Evolutionary conservation across 37 sponge, comb jelly and placozoan genomes (phyloP), one percentile per base, ranked within the genome.

Genomic region (Agelas oroides): DNA sequence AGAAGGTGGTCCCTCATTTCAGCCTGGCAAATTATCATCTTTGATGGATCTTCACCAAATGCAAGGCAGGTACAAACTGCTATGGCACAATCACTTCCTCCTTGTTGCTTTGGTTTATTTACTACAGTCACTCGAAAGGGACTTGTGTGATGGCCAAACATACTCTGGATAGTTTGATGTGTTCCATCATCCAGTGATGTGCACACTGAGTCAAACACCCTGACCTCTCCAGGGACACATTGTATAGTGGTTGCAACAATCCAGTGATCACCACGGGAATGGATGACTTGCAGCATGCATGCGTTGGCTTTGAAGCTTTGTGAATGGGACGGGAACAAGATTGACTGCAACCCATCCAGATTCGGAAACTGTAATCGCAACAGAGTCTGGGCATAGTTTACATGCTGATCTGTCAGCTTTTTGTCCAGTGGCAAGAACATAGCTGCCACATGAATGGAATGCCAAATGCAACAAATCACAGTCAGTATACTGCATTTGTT

Each of bases 1-100:
- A 76, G 53, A n/a, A 82, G 67, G 76, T 88, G 89, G 38, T 55
- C 19, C 63, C 83, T 58, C 83, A 88, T 76, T 71, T 41, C 71
- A 34, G 77, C 28, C 66, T 88, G 70, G 25, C 65, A 38, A 76
- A 67, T 76, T 72, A 34, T 34, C 36, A 35, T 37, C 39, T 69
- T 69, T 5, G 78, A 24, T 31, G 83, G 77, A 83, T 89, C 77
- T 24, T 62, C 64, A 38, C 84, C 68, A 83, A 70, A 61, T 35
- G 76, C 76, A 32, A 81, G 64, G 30, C 80, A 71, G 8, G 80
- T 86, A 20, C 52, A 27, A 25, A 62, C 31, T 27, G 87, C 71
- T 25, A 86, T 77, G 20, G 87, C 63, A 61, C 59, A 61, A 77
- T 36, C 65, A 34, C 24, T 53, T 2, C 33, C 66, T 25, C 80